Evolutionary conservation across 1,140 invertebrate genomes (phyloP).

Genomic region (Magallana gigas): DNA sequence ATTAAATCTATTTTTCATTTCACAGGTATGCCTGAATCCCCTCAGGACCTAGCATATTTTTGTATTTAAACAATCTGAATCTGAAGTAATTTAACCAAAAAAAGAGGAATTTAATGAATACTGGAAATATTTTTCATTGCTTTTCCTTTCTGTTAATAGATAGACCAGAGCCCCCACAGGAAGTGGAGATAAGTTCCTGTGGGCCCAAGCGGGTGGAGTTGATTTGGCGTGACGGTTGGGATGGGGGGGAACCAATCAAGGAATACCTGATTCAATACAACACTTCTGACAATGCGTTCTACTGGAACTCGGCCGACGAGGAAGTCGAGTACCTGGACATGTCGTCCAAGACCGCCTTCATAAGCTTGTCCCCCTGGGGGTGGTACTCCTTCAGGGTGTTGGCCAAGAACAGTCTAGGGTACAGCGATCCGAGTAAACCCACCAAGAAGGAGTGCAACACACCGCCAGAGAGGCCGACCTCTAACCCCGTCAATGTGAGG

Average conservation of each 20-base stretch:
- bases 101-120: too few species aligned
- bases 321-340: constrained; percentile 42
- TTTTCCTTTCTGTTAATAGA: constrained; percentile 81
- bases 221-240: constrained; percentile 87
- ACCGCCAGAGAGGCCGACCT: constrained; percentile 92
- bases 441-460: constrained; percentile 90
- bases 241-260: constrained; percentile 93
- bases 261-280: constrained; percentile 95
- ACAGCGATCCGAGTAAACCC: constrained; percentile 90
- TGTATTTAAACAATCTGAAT: too few species aligned
- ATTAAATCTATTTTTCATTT: too few species aligned
- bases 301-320: constrained; percentile 85
- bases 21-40: too few species aligned
- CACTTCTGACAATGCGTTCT: constrained; percentile 94
- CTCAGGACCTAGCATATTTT: too few species aligned
- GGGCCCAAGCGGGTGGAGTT: constrained; percentile 87
- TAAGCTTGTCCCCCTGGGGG: constrained; percentile 70
- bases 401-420: constrained; percentile 95
- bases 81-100: too few species aligned
- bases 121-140: too few species aligned
- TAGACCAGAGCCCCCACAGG: constrained; percentile 92
- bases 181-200: constrained; percentile 80
- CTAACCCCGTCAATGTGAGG: constrained; percentile 96
- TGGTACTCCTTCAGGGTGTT: constrained; percentile 89
- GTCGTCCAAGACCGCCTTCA: constrained; percentile 2